phyloP scores from a whole-genome alignment of 1,140 invertebrate species.

The Leptinotarsa defecta region DNA sequence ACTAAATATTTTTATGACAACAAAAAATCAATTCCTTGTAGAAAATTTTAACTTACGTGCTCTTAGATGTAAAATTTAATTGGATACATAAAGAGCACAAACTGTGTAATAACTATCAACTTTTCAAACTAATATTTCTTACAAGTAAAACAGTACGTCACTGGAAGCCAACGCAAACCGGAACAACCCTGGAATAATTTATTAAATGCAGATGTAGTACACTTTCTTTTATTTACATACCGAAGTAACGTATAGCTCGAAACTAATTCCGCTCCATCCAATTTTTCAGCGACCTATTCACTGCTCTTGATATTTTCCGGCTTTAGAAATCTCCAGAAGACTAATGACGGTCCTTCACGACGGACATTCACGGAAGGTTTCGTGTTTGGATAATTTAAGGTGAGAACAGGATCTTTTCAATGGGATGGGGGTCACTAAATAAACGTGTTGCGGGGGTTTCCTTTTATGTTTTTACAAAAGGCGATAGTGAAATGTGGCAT shows the following conservation, averaged over 20 bases:
- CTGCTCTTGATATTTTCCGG: constrained; percentile 1
- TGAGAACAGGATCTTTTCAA: too few species aligned
- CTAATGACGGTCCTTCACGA: neutral
- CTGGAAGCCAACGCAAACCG: neutral
- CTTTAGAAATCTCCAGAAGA: neutral
- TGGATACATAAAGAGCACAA: too few species aligned
- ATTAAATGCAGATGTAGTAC: neutral
- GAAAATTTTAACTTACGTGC: too few species aligned
- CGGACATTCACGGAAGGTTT: neutral
- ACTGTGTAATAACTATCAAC: too few species aligned
- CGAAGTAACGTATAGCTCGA: constrained; percentile 1
- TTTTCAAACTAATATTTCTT: too few species aligned
- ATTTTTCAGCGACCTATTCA: neutral
- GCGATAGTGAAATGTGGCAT: too few species aligned
- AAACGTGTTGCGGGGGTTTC: too few species aligned
- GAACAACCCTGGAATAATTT: neutral
- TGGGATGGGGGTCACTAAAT: too few species aligned
- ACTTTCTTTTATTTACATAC: constrained; percentile 6
- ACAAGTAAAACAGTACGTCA: neutral
- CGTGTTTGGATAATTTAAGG: neutral
- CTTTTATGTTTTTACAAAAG: too few species aligned
- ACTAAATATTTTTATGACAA: too few species aligned
- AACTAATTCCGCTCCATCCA: neutral
- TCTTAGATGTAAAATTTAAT: too few species aligned
- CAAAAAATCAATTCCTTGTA: too few species aligned